A percentile compares a stretch with the other conserved stretches of the same genome.
Evolutionary conservation across 30 jellyfish, hydroid and myxozoan species (phyloP).

Genomic region (Rhopilema esculentum): DNA sequence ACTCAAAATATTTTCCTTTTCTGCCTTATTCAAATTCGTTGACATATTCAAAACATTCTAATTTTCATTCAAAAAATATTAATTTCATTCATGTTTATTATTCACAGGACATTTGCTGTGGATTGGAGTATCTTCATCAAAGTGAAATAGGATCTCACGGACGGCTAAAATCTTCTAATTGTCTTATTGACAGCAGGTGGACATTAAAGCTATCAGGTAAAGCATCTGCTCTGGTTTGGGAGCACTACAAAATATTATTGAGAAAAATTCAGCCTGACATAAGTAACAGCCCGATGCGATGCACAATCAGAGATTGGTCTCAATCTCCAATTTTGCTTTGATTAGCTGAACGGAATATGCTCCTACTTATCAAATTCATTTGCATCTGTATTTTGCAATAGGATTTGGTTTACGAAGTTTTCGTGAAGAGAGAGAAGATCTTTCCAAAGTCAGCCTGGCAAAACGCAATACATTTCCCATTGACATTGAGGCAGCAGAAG

Average conservation of each 20-base stretch:
- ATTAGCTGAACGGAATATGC: too few relatives aligned
- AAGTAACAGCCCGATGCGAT: too few relatives aligned
- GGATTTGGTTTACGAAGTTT: constrained; percentile 85
- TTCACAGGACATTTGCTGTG: constrained; percentile 76
- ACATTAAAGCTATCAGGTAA: constrained; percentile 87
- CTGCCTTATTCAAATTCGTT: background rate
- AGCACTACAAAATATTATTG: background rate
- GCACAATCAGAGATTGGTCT: too few relatives aligned
- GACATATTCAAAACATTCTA: too few relatives aligned
- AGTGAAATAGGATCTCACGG: constrained; percentile 97
- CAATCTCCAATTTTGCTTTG: too few relatives aligned
- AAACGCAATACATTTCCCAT: background rate
- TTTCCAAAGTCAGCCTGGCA: constrained; percentile 45
- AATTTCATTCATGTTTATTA: background rate
- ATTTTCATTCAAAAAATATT: background rate
- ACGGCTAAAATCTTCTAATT: constrained; percentile 90
- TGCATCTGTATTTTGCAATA: too few relatives aligned
- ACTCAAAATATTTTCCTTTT: background rate
- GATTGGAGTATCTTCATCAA: constrained; percentile 75
- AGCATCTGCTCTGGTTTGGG: background rate
- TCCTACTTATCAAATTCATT: too few relatives aligned
- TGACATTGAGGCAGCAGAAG: constrained; percentile 29
- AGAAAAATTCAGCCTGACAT: background rate
- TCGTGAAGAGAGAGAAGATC: constrained; percentile 59
- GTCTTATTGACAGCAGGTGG: constrained; percentile 96